Conservation (phyloP, 2,888 invertebrate species). For the Nyleta sp. region DNA sequence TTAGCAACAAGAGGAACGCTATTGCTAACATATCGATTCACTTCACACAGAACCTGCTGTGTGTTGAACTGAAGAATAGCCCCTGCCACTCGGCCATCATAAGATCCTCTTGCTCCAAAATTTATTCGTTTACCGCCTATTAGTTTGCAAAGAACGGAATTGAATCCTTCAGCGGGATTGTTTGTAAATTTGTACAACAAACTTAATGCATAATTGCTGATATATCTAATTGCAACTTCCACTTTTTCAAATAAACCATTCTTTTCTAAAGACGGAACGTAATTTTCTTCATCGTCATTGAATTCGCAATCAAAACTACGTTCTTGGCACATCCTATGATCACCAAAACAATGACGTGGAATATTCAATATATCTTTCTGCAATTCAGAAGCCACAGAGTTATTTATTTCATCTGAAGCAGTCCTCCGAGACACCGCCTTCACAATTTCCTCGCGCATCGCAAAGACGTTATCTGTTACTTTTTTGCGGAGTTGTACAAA, state of each 20-base stretch:
- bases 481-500: conserved; percentile 17
- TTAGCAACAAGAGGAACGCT: conserved; percentile 11
- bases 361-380: conserved; percentile 26
- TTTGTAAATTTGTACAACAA: conserved; percentile 23
- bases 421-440: conserved; percentile 8
- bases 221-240: neutral
- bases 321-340: conserved; percentile 14
- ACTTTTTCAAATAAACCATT: conserved; percentile 14
- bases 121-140: conserved; percentile 46
- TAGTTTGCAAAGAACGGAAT: conserved; percentile 36
- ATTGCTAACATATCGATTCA: conserved; percentile 9
- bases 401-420: neutral
- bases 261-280: conserved; percentile 11
- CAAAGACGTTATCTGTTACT: conserved; percentile 2
- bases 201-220: conserved; percentile 16
- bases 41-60: conserved; percentile 27
- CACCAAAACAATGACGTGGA: conserved; percentile 27
- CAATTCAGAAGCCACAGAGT: conserved; percentile 5
- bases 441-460: conserved; percentile 23
- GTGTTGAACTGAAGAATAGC: conserved; percentile 53
- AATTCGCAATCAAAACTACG: conserved; percentile 2
- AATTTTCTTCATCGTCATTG: conserved; percentile 3
- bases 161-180: conserved; percentile 48
- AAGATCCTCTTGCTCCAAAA: conserved; percentile 32
- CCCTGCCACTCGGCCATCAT: conserved; percentile 30